Conservation (phyloP, 2,888 invertebrate genomes). For the Nomada goodeniana region DNA sequence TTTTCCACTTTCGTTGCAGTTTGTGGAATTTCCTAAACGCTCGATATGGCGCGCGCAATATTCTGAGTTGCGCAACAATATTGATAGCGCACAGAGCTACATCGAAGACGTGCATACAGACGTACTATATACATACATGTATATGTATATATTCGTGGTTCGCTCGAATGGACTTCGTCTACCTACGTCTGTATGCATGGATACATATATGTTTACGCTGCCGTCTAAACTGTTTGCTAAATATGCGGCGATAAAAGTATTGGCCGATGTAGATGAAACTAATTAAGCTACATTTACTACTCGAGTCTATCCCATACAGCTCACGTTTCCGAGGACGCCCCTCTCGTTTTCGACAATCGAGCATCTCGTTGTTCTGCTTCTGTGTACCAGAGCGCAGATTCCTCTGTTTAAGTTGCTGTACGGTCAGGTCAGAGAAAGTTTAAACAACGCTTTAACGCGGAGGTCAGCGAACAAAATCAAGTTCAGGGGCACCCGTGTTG, state of each 20-base stretch:
- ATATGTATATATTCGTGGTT: neutral
- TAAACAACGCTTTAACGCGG: conserved; percentile 38
- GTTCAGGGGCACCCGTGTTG: conserved; percentile 57
- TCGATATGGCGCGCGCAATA: conserved; percentile 60
- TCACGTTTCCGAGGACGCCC: neutral
- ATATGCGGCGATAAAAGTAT: conserved; percentile 33
- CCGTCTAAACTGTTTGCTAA: conserved; percentile 33
- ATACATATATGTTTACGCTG: neutral
- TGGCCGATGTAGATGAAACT: conserved; percentile 26
- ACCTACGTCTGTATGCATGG: neutral
- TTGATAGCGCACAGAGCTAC: conserved; percentile 55
- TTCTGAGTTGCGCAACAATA: conserved; percentile 64
- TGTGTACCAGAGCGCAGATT: neutral
- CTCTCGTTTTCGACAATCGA: neutral
- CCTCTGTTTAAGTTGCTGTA: conserved; percentile 43
- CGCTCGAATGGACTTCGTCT: conserved; percentile 31
- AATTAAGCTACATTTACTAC: conserved; percentile 11
- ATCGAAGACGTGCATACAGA: conserved; percentile 27
- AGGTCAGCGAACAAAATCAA: conserved; percentile 56
- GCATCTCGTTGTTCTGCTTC: neutral
- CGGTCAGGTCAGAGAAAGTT: conserved; percentile 29
- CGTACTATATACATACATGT: neutral
- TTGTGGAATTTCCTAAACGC: conserved; percentile 55
- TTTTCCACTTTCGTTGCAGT: conserved; percentile 26
- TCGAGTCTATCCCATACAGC: conserved; percentile 4